Evolutionary conservation across 2,797 vertebrate species (phyloP), one percentile per base, ranked within the genome.

Genomic region (Thamnophis elegans): DNA sequence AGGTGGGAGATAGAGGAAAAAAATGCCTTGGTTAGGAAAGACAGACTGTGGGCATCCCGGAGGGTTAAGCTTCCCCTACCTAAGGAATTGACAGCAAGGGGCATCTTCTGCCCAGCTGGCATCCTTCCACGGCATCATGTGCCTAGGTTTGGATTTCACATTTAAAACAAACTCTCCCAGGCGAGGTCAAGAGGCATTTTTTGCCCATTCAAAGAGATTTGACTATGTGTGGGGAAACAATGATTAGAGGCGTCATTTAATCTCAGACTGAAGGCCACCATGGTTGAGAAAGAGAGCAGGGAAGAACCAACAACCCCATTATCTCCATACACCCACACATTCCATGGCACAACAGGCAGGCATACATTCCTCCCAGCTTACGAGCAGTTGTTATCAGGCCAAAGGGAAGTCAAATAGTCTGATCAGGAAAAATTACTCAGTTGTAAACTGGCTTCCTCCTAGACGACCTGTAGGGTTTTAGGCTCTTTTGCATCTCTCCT

Each of bases 231-330:
- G 85, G 92, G n/a, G 26, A 90, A 85, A 68, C 85, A 90, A 59
- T 90, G 92, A 92, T 92, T 92, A 92, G 88, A 90, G 92, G 65
- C 16, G 1, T 87, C 68, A 28, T 87, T 90, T 92, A 90, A 90
- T 90, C 85, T 90, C 54, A 36, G 42, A 25, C 32, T 56, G 88
- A 92, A 65, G 59, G 89, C 60, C 92, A 42, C 54, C 25, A 10
- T 32, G 3, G 32, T 88, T 62, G 88, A n/a, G 58, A 78, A 86
- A 56, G 60, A 60, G 92, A 86, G 58, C 18, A 68, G 16, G 86
- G 88, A 47, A 82, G 58, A 86, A 25, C 26, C 26, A 18, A 16
- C 60, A 14, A 68, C 10, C 25, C 62, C 42, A 25, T 14, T 28
- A 10, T 55, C 88, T 85, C 56, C 20, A n/a, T 47, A 62, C 22